Evolutionary conservation across 1,140 invertebrate species (phyloP).

Genomic region (Ctenoplectra terminalis): DNA sequence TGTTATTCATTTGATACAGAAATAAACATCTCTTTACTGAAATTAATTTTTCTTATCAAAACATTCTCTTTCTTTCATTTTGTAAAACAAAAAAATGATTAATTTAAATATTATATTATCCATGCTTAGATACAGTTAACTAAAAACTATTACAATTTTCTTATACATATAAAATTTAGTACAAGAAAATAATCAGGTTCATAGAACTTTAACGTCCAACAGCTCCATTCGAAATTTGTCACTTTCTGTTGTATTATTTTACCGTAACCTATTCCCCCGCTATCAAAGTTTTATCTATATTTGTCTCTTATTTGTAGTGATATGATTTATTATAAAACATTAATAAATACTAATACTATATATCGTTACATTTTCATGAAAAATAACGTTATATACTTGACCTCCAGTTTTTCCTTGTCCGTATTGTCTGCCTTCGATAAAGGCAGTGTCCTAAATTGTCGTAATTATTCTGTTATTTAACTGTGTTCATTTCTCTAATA

Average conservation of each 20-base stretch:
- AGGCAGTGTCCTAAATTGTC: conserved; percentile 99
- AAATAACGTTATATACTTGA: conserved; percentile 87
- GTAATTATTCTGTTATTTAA: conserved; percentile 98
- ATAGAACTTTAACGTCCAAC: conserved; percentile 64
- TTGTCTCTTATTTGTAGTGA: conserved; percentile 95
- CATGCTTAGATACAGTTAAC: neutral
- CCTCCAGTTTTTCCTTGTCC: conserved; percentile 99
- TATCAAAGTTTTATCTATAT: conserved; percentile 98
- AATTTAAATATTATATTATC: neutral
- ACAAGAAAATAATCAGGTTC: neutral
- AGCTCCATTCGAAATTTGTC: conserved; percentile 68
- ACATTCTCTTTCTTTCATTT: neutral
- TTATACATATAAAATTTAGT: too few species aligned
- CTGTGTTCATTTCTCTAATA: conserved; percentile 93
- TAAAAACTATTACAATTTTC: conserved; percentile 5
- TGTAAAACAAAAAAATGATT: neutral
- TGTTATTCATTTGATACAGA: neutral
- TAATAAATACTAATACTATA: too few species aligned
- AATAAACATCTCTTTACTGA: neutral
- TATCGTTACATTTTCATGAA: conserved; percentile 13
- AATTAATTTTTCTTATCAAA: neutral
- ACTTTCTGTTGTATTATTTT: conserved; percentile 96
- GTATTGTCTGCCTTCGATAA: conserved; percentile 99
- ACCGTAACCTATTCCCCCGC: conserved; percentile 97
- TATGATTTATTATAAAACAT: too few species aligned